Conservation (phyloP, 2,888 invertebrate species). For the Corythucha ciliata region DNA sequence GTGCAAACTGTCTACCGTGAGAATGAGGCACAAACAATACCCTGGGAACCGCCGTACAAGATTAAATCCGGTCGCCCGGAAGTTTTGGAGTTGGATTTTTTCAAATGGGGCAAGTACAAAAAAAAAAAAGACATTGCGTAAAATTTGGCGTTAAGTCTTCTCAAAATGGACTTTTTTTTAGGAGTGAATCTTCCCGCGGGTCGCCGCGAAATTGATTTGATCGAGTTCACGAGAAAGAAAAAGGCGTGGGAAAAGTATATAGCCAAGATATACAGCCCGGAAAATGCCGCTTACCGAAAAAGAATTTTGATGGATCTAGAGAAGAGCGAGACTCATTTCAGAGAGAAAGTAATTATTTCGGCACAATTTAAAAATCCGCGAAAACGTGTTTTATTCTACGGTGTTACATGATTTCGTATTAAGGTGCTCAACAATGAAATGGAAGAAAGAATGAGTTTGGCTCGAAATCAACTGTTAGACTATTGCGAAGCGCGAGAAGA, state of each 20-base stretch:
- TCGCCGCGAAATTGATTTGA: conserved; percentile 16
- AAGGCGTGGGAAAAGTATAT: conserved; percentile 22
- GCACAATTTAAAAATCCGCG: background rate
- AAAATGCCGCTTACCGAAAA: conserved; percentile 8
- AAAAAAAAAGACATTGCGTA: background rate
- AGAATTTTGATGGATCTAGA: conserved; percentile 19
- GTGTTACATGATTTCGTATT: too few species aligned
- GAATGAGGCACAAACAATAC: conserved; percentile 18
- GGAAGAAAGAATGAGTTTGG: too few species aligned
- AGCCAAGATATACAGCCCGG: background rate
- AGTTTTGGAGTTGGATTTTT: conserved; percentile 12
- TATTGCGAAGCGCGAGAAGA: too few species aligned
- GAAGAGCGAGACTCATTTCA: conserved; percentile 11
- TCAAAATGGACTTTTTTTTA: background rate
- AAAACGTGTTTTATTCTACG: too few species aligned
- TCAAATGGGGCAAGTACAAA: conserved; percentile 16
- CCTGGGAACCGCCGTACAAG: conserved; percentile 19
- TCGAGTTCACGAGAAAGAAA: conserved; percentile 24
- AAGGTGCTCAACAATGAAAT: too few species aligned
- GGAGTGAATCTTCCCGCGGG: conserved; percentile 21
- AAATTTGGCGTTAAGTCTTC: too few species aligned
- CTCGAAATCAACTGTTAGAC: too few species aligned
- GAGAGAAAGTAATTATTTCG: conserved; percentile 17
- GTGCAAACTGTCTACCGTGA: conserved; percentile 20
- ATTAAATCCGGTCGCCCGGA: conserved; percentile 19